phyloP scores from a whole-genome alignment of 2,113 vertebrate genomes.

The Eidolon helvum region DNA sequence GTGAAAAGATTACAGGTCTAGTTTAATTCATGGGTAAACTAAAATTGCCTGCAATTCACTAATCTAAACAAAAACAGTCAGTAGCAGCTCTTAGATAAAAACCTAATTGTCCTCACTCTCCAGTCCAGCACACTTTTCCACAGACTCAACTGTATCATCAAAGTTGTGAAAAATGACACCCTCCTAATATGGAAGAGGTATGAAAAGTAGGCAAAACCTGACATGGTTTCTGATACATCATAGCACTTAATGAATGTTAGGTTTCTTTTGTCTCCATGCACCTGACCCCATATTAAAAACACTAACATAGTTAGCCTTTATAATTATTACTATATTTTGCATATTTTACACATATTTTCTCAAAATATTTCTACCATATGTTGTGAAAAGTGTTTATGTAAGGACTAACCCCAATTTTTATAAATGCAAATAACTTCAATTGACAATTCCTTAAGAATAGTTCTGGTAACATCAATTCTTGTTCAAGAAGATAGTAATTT shows the following conservation, averaged over 20 bases:
- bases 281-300: not conserved
- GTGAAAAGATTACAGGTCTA: not conserved
- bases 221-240: not conserved
- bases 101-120: not conserved
- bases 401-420: not conserved
- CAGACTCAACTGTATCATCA: not conserved
- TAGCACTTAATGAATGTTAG: not conserved
- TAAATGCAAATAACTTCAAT: not conserved
- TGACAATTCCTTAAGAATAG: not conserved
- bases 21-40: not conserved
- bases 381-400: not conserved
- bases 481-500: not conserved
- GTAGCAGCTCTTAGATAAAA: not conserved
- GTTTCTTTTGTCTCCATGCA: not conserved
- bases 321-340: not conserved
- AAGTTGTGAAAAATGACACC: not conserved
- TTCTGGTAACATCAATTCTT: not conserved
- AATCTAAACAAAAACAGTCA: not conserved
- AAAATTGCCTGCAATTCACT: not conserved
- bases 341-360: not conserved
- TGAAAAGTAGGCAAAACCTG: not conserved
- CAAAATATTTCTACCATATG: not conserved
- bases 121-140: not conserved
- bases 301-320: not conserved
- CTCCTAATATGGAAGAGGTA: not conserved